Evolutionary conservation across 2,888 invertebrate species (phyloP).

Genomic region (Disparrhopalites patrizii): DNA sequence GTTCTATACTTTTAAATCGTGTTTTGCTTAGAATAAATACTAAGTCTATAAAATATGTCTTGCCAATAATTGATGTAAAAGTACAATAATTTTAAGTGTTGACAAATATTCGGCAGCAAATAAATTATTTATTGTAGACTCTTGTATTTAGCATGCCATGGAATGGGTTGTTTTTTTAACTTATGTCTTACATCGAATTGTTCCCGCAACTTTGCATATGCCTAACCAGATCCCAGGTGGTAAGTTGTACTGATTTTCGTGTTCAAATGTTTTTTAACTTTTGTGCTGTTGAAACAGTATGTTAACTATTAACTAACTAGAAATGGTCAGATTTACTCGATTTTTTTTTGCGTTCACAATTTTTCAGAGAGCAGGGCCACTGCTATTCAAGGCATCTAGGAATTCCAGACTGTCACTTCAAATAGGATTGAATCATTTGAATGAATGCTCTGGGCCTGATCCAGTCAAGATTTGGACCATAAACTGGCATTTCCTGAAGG

Average conservation of each 20-base stretch:
- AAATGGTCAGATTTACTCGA: neutral
- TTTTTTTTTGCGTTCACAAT: neutral
- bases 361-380: neutral
- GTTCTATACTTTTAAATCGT: too few species aligned
- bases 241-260: neutral
- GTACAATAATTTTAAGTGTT: too few species aligned
- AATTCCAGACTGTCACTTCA: too few species aligned
- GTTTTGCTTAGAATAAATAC: too few species aligned
- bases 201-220: too few species aligned
- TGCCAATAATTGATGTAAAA: neutral
- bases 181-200: too few species aligned
- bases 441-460: too few species aligned
- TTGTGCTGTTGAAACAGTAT: neutral
- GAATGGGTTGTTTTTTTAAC: too few species aligned
- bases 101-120: neutral
- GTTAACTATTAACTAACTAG: neutral
- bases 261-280: neutral
- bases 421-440: too few species aligned
- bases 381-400: neutral
- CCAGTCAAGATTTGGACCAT: too few species aligned
- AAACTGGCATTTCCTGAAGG: neutral
- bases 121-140: neutral
- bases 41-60: too few species aligned
- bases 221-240: too few species aligned
- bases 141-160: neutral